phyloP scores from a whole-genome alignment of 2,113 vertebrate genomes.

The Sylvietta virens region DNA sequence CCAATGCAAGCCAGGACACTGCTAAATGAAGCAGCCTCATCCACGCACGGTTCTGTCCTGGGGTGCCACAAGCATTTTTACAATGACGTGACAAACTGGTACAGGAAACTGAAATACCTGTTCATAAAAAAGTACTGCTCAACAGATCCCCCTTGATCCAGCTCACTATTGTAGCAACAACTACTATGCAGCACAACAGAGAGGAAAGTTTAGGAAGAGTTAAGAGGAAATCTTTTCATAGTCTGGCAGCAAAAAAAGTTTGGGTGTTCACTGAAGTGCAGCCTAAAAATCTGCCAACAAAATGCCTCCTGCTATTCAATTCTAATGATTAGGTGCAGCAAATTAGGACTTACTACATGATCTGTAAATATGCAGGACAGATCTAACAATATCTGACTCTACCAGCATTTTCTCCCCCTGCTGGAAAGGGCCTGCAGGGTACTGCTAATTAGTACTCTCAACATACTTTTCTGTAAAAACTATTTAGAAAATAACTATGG shows the following conservation, averaged over 20 bases:
- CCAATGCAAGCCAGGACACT: background rate
- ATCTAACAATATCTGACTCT: background rate
- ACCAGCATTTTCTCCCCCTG: constrained; percentile 4
- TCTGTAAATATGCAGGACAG: background rate
- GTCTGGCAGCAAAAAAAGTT: background rate
- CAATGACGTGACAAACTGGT: background rate
- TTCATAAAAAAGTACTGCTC: background rate
- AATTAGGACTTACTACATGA: background rate
- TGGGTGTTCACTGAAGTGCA: background rate
- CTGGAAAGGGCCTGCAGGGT: background rate
- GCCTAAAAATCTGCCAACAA: background rate
- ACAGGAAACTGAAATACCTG: background rate
- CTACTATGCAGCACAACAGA: background rate
- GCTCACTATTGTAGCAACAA: background rate
- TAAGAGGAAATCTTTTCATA: background rate
- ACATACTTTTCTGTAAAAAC: background rate
- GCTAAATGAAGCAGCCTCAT: background rate
- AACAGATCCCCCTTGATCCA: background rate
- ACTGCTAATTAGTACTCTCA: background rate
- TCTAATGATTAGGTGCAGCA: background rate
- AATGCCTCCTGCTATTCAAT: background rate
- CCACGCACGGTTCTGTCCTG: background rate
- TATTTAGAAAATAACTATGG: background rate
- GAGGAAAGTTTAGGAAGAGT: background rate
- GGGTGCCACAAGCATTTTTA: background rate